Evolutionary conservation across 2,113 vertebrate genomes (phyloP), one percentile per base, ranked within the genome.

Genomic region (Speoplatyrhinus poulsoni): DNA sequence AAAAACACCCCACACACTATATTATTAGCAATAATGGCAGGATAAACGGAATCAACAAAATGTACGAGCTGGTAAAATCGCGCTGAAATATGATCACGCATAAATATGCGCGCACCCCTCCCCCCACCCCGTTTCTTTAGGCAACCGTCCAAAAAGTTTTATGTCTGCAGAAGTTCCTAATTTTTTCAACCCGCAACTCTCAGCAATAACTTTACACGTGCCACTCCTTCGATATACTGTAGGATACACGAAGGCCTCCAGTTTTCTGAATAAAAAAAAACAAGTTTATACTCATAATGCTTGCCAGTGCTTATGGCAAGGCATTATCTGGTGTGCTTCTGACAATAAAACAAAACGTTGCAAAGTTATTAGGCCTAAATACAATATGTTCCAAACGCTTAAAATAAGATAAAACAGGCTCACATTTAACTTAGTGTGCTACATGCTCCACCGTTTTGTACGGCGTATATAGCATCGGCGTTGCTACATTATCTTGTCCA

Each of bases 81-180:
- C 46, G 54, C 17, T 89, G 86, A 87, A 90, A 90, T 85, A 83
- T 76, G 84, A 89, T 85, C 81, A 82, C 75, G 77, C 76, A 76
- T 82, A 84, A 59, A 88, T 84, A 84, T 81, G 79, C 67, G 53
- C 54, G 46, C 33, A 46, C 46, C 17, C 58, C 9, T 61, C 61
- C 19, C 58, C 19, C 0, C 67, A 65, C 57, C 54, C 76, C 70
- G 62, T 74, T 85, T 79, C 74, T 82, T 68, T 60, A 61, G 60
- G 81, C 73, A 71, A 67, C 75, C 52, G 50, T 84, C 70, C 83
- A 87, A 76, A 46, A 79, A 88, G 70, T 81, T 53, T 72, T 65
- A 61, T 46, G 60, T 36, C n/a, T 54, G 64, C 56, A 62, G 10
- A 60, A 70, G 68, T 84, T 75, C 41, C 46, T 53, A 26, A 79